Evolutionary conservation across 92 coral and sea anemone genomes (phyloP).

Genomic region (Heliopora coerulea): DNA sequence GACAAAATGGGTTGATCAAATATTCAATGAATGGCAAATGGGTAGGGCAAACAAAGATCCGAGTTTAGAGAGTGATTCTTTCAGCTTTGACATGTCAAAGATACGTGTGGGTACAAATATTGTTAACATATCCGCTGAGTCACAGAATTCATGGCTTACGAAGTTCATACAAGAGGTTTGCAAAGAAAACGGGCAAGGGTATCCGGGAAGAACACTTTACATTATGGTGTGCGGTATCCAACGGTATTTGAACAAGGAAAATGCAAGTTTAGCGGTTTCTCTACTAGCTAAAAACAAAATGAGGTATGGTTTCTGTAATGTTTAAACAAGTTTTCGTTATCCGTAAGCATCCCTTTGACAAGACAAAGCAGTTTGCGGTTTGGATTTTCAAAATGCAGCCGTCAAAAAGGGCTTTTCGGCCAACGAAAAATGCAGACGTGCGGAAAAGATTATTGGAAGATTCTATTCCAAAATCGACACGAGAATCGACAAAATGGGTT

Average conservation of each 20-base stretch:
- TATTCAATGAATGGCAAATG: too few species aligned
- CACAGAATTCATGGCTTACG: constrained; percentile 31
- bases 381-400: constrained; percentile 13
- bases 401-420: constrained; percentile 47
- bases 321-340: too few species aligned
- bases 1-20: too few species aligned
- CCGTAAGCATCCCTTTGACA: background rate
- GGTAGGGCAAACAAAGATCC: constrained; percentile 57
- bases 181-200: constrained; percentile 47
- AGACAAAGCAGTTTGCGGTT: background rate
- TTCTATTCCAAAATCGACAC: constrained; percentile 60
- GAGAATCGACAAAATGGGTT: constrained; percentile 48
- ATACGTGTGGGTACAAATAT: constrained; percentile 37
- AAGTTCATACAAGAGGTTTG: constrained; percentile 51
- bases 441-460: constrained; percentile 18
- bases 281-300: background rate
- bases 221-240: constrained; percentile 43
- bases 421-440: constrained; percentile 44
- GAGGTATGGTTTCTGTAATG: constrained; percentile 16
- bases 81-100: constrained; percentile 40
- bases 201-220: constrained; percentile 58
- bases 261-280: constrained; percentile 24
- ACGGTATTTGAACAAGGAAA: constrained; percentile 32
- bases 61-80: constrained; percentile 44
- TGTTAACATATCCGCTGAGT: constrained; percentile 21